phyloP scores from a whole-genome alignment of 2,888 invertebrate genomes.

The Rosalia funebris region DNA sequence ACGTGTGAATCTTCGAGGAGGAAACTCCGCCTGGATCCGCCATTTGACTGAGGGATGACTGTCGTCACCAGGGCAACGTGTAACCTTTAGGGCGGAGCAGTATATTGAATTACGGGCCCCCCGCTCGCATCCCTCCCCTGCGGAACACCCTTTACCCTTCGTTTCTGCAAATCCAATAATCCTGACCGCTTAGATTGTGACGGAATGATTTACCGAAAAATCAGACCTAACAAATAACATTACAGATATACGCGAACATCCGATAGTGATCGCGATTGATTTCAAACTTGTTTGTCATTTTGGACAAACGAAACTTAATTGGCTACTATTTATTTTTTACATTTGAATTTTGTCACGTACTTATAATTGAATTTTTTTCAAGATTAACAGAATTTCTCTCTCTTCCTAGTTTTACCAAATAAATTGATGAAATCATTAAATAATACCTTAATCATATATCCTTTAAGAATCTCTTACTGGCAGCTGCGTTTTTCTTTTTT shows the following conservation, averaged over 20 bases:
- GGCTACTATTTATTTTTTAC: not conserved
- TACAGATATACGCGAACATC: constrained; percentile 29
- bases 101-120: constrained; percentile 52
- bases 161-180: constrained; percentile 60
- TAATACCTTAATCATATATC: no score
- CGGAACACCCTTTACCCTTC: constrained; percentile 36
- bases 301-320: constrained; percentile 6
- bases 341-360: not conserved
- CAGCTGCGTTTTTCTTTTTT: no score
- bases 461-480: no score
- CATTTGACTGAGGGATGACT: constrained; percentile 52
- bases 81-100: constrained; percentile 58
- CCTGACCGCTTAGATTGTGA: constrained; percentile 61
- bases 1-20: constrained; percentile 22
- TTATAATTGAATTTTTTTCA: no score
- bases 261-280: constrained; percentile 12
- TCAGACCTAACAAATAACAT: constrained; percentile 58
- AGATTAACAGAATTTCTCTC: no score
- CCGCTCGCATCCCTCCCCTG: constrained; percentile 30
- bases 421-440: no score
- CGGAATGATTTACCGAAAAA: constrained; percentile 61
- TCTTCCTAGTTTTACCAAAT: no score
- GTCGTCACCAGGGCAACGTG: constrained; percentile 56
- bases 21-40: constrained; percentile 53
- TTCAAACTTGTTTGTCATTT: constrained; percentile 13